Conservation (phyloP, 2,797 vertebrate genomes). For the Leptodactylus fallax region DNA sequence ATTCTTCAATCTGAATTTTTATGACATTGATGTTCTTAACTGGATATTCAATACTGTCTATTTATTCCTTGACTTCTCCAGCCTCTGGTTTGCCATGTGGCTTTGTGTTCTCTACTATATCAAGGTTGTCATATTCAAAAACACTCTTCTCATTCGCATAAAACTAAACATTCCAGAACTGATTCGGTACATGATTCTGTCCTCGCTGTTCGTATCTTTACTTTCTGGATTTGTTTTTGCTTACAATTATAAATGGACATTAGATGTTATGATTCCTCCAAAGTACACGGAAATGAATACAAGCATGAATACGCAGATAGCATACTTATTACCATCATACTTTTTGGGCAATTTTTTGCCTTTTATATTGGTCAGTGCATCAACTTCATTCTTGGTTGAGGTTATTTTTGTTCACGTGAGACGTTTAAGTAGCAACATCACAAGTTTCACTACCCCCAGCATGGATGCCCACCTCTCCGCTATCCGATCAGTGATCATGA, state of each 20-base stretch:
- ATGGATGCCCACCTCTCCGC: constrained; percentile 24
- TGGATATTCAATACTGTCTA: background rate
- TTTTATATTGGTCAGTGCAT: constrained; percentile 10
- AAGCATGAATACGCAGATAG: background rate
- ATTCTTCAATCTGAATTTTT: background rate
- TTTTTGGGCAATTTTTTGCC: constrained; percentile 31
- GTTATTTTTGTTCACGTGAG: constrained; percentile 4
- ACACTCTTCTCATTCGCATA: constrained; percentile 10
- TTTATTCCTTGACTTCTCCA: constrained; percentile 24
- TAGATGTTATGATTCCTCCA: background rate
- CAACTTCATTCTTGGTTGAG: background rate
- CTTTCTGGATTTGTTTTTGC: background rate
- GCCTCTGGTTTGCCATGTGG: constrained; percentile 40
- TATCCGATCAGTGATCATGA: constrained; percentile 1
- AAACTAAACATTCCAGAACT: constrained; percentile 14
- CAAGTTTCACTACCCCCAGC: constrained; percentile 17
- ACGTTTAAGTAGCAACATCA: background rate
- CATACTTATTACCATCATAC: background rate
- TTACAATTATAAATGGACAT: background rate
- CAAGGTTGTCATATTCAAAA: constrained; percentile 29
- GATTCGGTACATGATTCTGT: background rate
- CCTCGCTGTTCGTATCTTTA: background rate
- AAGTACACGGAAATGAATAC: background rate
- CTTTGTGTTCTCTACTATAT: constrained; percentile 42
- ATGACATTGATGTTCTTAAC: background rate